Conservation (phyloP, 1,140 invertebrate genomes). For the Bombus fervidus region DNA sequence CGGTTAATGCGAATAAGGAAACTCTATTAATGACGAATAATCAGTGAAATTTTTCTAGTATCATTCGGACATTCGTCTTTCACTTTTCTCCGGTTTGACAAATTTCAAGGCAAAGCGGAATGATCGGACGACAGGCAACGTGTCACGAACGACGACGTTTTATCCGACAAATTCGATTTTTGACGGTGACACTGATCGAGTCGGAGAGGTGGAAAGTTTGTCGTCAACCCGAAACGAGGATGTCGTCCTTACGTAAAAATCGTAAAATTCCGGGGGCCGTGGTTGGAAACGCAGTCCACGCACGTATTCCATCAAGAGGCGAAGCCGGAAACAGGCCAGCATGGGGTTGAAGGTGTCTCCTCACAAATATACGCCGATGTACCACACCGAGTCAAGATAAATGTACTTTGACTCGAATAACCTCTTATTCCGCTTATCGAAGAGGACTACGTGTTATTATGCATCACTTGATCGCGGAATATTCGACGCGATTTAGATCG, state of each 20-base stretch:
- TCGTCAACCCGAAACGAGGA: constrained; percentile 31
- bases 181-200: constrained; percentile 33
- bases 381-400: constrained; percentile 57
- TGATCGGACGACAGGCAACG: constrained; percentile 12
- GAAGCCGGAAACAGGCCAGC: constrained; percentile 53
- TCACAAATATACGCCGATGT: constrained; percentile 47
- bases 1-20: background rate
- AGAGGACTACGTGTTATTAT: constrained; percentile 52
- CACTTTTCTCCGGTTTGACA: background rate
- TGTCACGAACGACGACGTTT: constrained; percentile 20
- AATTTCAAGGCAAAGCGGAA: background rate
- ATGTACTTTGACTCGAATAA: constrained; percentile 65
- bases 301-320: constrained; percentile 70
- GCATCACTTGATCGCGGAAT: constrained; percentile 55
- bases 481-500: constrained; percentile 64
- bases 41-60: background rate
- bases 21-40: background rate
- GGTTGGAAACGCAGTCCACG: constrained; percentile 55
- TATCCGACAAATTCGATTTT: constrained; percentile 34
- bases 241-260: constrained; percentile 52
- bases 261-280: constrained; percentile 27
- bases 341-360: constrained; percentile 26
- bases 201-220: constrained; percentile 29
- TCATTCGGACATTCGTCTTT: background rate
- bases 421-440: constrained; percentile 53